These are phyloP conservation scores for Onychomys leucogaster DNA, from an alignment of 2,797 vertebrate species.

Conservation along the genomic window DNA sequence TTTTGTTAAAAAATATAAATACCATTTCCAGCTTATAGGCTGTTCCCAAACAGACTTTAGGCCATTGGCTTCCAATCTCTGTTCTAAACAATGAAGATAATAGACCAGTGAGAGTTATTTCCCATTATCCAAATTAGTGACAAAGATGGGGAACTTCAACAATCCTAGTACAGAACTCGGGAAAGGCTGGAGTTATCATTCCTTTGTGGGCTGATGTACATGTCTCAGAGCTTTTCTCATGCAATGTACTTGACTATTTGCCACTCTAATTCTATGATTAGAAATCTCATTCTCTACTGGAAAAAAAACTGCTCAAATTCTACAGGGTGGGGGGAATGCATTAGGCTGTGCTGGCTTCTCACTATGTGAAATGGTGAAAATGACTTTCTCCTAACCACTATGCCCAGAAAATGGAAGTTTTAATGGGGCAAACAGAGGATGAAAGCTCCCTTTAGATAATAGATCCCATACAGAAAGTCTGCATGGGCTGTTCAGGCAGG, in stretches of 20 bases:
- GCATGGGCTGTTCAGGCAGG: background rate
- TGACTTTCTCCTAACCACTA: conserved; percentile 46
- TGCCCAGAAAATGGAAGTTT: conserved; percentile 61
- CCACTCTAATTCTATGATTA: conserved; percentile 64
- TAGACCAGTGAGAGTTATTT: too few species aligned
- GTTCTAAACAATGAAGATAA: background rate
- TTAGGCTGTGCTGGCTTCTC: conserved; percentile 51
- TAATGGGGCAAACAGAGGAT: background rate
- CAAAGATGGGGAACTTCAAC: background rate
- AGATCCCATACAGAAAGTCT: background rate
- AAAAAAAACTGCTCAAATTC: background rate
- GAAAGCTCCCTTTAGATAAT: conserved; percentile 42
- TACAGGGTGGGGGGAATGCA: background rate
- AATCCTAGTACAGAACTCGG: background rate
- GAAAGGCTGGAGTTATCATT: background rate
- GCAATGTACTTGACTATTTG: conserved; percentile 37
- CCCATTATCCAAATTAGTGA: background rate
- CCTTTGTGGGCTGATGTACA: background rate
- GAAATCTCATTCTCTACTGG: conserved; percentile 6
- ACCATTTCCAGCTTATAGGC: background rate
- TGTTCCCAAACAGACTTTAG: background rate
- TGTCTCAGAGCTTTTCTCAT: background rate
- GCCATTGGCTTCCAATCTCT: background rate
- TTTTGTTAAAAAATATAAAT: background rate
- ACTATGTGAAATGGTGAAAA: conserved; percentile 67